Evolutionary conservation across 2,797 vertebrate genomes (phyloP), one percentile per base, ranked within the genome.

Genomic region (Manis crassicaudata): DNA sequence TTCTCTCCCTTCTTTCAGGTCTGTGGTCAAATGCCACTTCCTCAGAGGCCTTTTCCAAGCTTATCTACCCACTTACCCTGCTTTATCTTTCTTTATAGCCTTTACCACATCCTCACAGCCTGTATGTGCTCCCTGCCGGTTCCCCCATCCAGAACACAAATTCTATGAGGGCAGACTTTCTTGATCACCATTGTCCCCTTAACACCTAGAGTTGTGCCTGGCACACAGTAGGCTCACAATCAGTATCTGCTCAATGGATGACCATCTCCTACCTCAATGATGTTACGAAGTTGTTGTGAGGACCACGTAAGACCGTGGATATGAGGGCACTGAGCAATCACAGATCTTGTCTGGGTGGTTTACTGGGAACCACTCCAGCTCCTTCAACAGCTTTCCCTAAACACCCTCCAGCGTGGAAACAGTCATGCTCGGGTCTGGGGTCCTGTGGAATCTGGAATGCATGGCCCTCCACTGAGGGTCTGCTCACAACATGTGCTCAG

Each of bases 111-210:
- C 79, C 90, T 56, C 75, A 60, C 16, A 10, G 3, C 20, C 23
- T 25, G 9, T 2, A 3, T 21, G 60, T 63, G 23, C 68, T 77
- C 43, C 40, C 16, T 40, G 83, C 67, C 0, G 0, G 12, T 4
- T 32, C 11, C 67, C 5, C 11, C 21, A 14, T 20, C 35, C 37
- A 50, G 84, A 70, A 50, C 0, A 2, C 2, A 25, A 60, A 56
- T 35, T n/a, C 56, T 10, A 0, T 4, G 70, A 29, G 40, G 88
- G 18, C 25, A 70, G 76, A 32, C 23, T 21, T 12, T 79, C 5
- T 2, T 5, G 0, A 32, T 29, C 11, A 7, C 65, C 60, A 32
- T 6, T 8, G 9, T 29, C 25, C 20, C 20, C 75, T 43, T 12
- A 23, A 63, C 79, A 20, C 37, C 62, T 21, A 27, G 7, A 37